Percentiles rank a stretch among this genome's conserved stretches.
Conservation (phyloP, 2,888 invertebrate genomes). For the Tetheella fluctuosa region DNA sequence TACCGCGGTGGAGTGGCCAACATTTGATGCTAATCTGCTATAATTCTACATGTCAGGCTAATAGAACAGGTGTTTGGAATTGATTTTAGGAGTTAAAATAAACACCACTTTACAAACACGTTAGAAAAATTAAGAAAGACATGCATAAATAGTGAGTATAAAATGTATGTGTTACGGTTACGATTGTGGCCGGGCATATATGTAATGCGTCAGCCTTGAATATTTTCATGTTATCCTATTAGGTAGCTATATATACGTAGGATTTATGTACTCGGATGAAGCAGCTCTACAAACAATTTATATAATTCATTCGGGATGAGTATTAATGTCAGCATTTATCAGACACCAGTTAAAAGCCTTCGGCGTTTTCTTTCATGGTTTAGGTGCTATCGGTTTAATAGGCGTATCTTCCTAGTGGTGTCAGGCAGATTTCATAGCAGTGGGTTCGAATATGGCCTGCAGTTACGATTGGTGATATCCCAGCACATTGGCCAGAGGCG, state of each 20-base stretch:
- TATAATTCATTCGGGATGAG: neutral
- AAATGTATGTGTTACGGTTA: conserved; percentile 12
- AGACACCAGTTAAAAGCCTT: conserved; percentile 6
- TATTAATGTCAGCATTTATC: neutral
- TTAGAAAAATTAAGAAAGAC: conserved; percentile 11
- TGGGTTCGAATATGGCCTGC: conserved; percentile 60
- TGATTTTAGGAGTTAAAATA: conserved; percentile 27
- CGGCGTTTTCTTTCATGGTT: conserved; percentile 9
- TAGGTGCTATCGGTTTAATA: conserved; percentile 1
- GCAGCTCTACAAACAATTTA: conserved; percentile 1
- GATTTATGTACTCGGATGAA: neutral
- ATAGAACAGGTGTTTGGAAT: conserved; percentile 22
- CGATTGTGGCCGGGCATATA: conserved; percentile 11
- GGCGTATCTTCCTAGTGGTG: neutral
- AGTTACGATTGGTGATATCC: conserved; percentile 75
- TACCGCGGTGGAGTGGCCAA: neutral
- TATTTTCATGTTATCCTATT: conserved; percentile 33
- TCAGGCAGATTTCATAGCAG: conserved; percentile 42
- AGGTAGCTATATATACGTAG: neutral
- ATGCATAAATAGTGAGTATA: neutral
- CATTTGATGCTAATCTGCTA: conserved; percentile 17
- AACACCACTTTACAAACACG: conserved; percentile 20
- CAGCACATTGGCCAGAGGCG: conserved; percentile 65
- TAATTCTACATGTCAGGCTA: conserved; percentile 14
- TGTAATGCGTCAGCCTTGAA: conserved; percentile 37